Evolutionary conservation across 2,113 vertebrate species (phyloP).

Genomic region (Sceloporus undulatus): DNA sequence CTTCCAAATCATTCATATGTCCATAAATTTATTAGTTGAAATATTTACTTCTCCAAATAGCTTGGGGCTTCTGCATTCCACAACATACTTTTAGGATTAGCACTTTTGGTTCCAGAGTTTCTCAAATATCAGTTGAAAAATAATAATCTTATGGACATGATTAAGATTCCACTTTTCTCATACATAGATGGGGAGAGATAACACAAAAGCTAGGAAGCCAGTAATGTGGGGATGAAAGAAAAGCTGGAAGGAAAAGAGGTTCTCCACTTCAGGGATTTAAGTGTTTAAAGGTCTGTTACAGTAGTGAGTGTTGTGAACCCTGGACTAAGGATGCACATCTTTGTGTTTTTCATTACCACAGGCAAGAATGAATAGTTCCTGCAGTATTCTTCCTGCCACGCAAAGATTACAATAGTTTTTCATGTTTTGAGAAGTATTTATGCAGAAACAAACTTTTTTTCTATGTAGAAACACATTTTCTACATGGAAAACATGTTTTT

Average conservation of each 20-base stretch:
- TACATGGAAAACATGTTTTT: too few relatives aligned
- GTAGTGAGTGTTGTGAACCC: background rate
- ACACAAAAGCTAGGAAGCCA: background rate
- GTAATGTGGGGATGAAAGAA: background rate
- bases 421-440: too few relatives aligned
- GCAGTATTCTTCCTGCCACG: too few relatives aligned
- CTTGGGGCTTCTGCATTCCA: slow-evolving; percentile 44
- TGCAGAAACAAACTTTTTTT: too few relatives aligned
- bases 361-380: too few relatives aligned
- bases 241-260: background rate
- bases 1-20: slow-evolving; percentile 58
- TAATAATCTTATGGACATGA: background rate
- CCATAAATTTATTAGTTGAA: slow-evolving; percentile 34
- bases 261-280: background rate
- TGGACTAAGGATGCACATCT: too few relatives aligned
- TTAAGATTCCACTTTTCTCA: background rate
- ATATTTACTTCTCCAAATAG: slow-evolving; percentile 47
- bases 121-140: background rate
- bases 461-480: too few relatives aligned
- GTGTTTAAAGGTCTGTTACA: background rate
- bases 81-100: slow-evolving; percentile 35
- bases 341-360: too few relatives aligned
- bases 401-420: too few relatives aligned
- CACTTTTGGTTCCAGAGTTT: background rate
- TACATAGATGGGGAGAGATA: background rate